Evolutionary conservation across 1,140 invertebrate species (phyloP), one percentile per base, ranked within the genome.

Genomic region (Brachystomella parvula): DNA sequence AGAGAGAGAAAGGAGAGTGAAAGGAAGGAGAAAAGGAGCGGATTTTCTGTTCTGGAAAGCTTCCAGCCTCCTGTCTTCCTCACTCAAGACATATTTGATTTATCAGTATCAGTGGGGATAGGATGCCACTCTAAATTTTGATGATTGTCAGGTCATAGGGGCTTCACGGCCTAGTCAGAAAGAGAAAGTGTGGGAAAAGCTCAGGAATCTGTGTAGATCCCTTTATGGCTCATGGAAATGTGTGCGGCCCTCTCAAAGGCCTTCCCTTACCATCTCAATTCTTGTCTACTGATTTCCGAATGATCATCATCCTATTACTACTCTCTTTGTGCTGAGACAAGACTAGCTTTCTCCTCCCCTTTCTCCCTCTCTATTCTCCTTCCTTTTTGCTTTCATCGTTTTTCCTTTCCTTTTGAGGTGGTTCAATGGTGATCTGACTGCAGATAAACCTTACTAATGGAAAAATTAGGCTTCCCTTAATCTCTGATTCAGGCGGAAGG

Each of bases 211-310:
- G n/a, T n/a, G 49, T 39, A 19, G 35, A 19, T 53, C 49, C 49
- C 49, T 53, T 53, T 53, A 53, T 53, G 49, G 49, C 49, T 26
- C 49, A 15, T 53, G 49, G 49, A 53, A 53, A 53, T 53, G 49
- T n/a, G n/a, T n/a, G n/a, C 21, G 12, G 49, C 35, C 19, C 19
- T 19, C 19, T 6, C 49, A 53, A 53, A 53, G 24, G 12, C 3
- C 49, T 24, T 53, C 49, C 21, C 24, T 24, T 24, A 53, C n/a
- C 49, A 6, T 53, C 12, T 53, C 12, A 53, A 53, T 53, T 24
- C 49, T 24, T 24, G 49, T 53, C 49, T 53, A 53, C 49, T 53
- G 49, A 53, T 53, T 53, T 53, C 49, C 49, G 12, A 53, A 53
- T 53, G 49, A 53, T 53, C 49, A 53, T 53, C 49, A 53, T 53